phyloP scores from a whole-genome alignment of 2,888 invertebrate species.

The Trissolcus brochymenae region DNA sequence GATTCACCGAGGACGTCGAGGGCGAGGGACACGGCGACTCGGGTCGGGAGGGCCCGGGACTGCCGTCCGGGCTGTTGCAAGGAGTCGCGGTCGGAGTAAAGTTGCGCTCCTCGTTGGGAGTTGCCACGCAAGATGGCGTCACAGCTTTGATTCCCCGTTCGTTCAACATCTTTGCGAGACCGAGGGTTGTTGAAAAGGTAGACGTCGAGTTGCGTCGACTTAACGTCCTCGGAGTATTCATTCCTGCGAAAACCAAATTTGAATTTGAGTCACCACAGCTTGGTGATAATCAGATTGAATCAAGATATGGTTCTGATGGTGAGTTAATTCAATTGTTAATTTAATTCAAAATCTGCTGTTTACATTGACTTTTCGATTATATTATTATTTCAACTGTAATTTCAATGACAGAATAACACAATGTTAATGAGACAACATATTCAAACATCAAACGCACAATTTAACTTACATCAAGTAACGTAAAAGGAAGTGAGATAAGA shows the following conservation, averaged over 20 bases:
- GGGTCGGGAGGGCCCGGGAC: constrained; percentile 79
- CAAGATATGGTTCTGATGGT: neutral
- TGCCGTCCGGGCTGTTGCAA: constrained; percentile 88
- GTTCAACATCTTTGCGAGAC: constrained; percentile 86
- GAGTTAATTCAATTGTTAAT: no score
- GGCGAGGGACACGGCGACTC: constrained; percentile 79
- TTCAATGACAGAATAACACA: no score
- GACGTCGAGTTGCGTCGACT: constrained; percentile 89
- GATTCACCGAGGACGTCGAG: constrained; percentile 73
- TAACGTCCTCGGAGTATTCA: constrained; percentile 75
- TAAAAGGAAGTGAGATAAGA: no score
- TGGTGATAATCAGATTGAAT: neutral
- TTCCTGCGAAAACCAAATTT: constrained; percentile 52
- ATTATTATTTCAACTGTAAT: no score
- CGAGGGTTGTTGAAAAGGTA: constrained; percentile 85
- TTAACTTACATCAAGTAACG: no score
- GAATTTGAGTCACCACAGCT: neutral
- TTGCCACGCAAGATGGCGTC: constrained; percentile 82
- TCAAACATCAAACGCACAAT: no score
- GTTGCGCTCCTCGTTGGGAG: constrained; percentile 81
- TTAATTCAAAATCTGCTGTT: no score
- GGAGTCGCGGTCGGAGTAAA: constrained; percentile 92
- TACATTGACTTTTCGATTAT: no score
- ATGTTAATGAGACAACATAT: no score
- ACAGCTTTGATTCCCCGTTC: constrained; percentile 86